A percentile compares a stretch with the other conserved stretches of the same genome.
These are phyloP conservation scores for Staurois parvus DNA, from an alignment of 2,797 vertebrate genomes.

Conservation along the genomic window DNA sequence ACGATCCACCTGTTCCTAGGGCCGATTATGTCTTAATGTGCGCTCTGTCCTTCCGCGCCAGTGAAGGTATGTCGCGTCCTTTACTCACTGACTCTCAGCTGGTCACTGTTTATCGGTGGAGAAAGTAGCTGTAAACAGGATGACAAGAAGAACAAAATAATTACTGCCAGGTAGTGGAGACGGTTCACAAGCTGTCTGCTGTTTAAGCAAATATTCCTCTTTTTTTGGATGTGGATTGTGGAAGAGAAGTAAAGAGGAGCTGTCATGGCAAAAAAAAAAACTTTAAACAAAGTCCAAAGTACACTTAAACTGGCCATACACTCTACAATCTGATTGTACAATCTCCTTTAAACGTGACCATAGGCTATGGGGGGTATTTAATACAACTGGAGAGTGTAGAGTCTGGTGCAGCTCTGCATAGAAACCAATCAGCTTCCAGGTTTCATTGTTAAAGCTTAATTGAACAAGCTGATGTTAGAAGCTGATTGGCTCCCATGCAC, in stretches of 20 bases:
- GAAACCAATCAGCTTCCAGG: no score
- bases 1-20: constrained; percentile 19
- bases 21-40: constrained; percentile 14
- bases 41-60: neutral
- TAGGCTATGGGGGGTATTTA: no score
- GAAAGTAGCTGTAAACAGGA: neutral
- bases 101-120: neutral
- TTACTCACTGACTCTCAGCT: constrained; percentile 14
- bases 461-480: no score
- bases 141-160: neutral
- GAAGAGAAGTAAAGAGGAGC: neutral
- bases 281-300: no score
- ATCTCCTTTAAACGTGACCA: no score
- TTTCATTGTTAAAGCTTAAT: no score
- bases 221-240: neutral
- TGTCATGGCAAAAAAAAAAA: no score
- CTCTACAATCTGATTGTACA: no score
- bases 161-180: neutral
- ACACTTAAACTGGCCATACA: no score
- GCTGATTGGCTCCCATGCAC: no score
- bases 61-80: neutral
- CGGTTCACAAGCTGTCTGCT: neutral
- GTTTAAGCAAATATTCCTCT: neutral
- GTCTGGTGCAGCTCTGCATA: no score
- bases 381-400: no score